These are phyloP conservation scores for Atherinosoma microstoma DNA, from an alignment of 2,797 vertebrate species.

Conservation along the genomic window DNA sequence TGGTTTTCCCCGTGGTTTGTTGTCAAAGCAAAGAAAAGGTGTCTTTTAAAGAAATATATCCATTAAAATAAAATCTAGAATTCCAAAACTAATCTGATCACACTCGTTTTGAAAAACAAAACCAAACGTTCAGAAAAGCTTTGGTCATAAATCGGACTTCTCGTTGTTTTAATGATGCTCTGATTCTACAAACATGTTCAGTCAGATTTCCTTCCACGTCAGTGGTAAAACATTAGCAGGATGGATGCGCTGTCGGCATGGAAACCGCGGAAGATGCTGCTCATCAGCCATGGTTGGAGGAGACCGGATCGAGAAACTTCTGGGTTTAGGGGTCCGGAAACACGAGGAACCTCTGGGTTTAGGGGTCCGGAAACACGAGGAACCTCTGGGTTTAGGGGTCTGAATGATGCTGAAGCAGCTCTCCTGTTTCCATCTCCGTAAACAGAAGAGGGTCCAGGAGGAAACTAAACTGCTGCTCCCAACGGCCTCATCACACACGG, in stretches of 20 bases:
- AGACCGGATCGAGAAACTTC: background rate
- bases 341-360: background rate
- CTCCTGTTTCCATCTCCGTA: conserved; percentile 18
- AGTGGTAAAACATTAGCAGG: background rate
- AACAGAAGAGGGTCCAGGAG: conserved; percentile 26
- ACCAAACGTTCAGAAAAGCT: background rate
- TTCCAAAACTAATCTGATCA: background rate
- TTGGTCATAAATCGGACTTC: too few relatives aligned
- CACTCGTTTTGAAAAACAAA: background rate
- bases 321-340: too few relatives aligned
- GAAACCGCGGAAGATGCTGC: conserved; percentile 16
- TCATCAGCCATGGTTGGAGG: conserved; percentile 17
- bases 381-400: background rate
- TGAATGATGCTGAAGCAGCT: background rate
- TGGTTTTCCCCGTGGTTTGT: too few relatives aligned
- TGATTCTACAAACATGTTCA: background rate
- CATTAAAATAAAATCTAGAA: background rate
- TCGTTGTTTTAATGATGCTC: background rate
- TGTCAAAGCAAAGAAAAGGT: background rate
- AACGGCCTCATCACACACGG: conserved; percentile 19
- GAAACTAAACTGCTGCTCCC: conserved; percentile 25
- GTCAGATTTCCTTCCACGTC: background rate
- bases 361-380: too few relatives aligned
- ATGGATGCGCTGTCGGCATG: background rate
- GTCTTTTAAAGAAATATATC: background rate